phyloP scores from a whole-genome alignment of 2,113 vertebrate species.

The Sylvilagus bachmani region DNA sequence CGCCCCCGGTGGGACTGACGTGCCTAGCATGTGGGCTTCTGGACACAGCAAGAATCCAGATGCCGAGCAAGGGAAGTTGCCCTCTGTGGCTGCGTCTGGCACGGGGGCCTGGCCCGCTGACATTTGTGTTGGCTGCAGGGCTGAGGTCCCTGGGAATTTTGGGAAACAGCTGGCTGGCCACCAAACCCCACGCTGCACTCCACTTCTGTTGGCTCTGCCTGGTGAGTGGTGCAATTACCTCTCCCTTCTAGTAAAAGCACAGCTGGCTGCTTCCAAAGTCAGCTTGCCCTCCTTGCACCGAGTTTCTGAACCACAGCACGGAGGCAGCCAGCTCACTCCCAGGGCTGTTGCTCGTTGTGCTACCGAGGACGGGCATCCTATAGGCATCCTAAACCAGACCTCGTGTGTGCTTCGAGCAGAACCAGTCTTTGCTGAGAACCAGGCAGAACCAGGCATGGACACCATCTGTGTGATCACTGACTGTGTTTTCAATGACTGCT shows the following conservation, averaged over 20 bases:
- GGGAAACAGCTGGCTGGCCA: conserved; percentile 54
- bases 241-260: not conserved
- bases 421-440: not conserved
- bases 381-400: not conserved
- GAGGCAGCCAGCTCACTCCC: not conserved
- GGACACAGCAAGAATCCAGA: conserved; percentile 55
- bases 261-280: not conserved
- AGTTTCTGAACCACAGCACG: not conserved
- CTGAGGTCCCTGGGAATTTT: conserved; percentile 53
- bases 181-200: not conserved
- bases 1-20: fast-evolving
- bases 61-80: conserved; percentile 66
- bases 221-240: not conserved
- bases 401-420: fast-evolving
- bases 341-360: not conserved
- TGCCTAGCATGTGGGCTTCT: not conserved
- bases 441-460: not conserved
- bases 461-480: not conserved
- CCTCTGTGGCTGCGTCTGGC: conserved; percentile 76
- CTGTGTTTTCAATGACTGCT: not conserved
- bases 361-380: not conserved
- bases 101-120: conserved; percentile 58
- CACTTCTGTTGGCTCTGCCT: not conserved
- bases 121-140: conserved; percentile 68
- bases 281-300: fast-evolving